Evolutionary conservation across 2,888 invertebrate genomes (phyloP), one percentile per base, ranked within the genome.

Genomic region (Malachius bipustulatus): DNA sequence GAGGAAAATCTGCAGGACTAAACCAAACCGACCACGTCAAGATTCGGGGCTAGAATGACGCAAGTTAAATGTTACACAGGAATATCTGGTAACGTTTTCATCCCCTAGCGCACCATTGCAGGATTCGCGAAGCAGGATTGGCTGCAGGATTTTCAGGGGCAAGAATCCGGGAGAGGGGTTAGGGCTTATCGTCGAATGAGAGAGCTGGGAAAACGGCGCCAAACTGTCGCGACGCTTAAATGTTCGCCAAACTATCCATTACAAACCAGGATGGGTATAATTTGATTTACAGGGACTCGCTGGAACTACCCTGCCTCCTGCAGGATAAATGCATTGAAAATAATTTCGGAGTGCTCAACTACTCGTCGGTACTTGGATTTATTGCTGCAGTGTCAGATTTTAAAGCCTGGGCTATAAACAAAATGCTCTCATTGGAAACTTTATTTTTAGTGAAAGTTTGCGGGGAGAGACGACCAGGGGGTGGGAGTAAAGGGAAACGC

Each of bases 211-310:
- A 43, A 47, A 44, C 51, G 59, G 61, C 61, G 62, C 59, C 62
- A 55, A 59, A 55, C 45, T 54, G 62, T 56, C 62, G 61, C 59
- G 58, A 52, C 57, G 48, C 54, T 60, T 55, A 54, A 61, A 61
- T 52, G 56, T 59, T 51, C 48, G 46, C 46, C 48, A 43, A 52
- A 54, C 40, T 41, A 53, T 52, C 49, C 50, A 55, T 55, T 55
- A 54, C 52, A 48, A 50, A 50, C 46, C 47, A 47, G 47, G 46
- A 47, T 48, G 51, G 49, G 44, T 44, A 49, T 55, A 55, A 56
- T 55, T 54, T 50, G 54, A 53, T 55, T 53, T 52, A 48, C 36
- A 19, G n/a, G n/a, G n/a, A n/a, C n/a, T n/a, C n/a, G n/a, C n/a
- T n/a, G n/a, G n/a, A n/a, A n/a, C n/a, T n/a, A n/a, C n/a, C n/a